Percentiles rank a stretch among this genome's conserved stretches.
These are phyloP conservation scores for Drosophila orosa DNA, from an alignment of 1,140 invertebrate genomes.

Conservation along the genomic window DNA sequence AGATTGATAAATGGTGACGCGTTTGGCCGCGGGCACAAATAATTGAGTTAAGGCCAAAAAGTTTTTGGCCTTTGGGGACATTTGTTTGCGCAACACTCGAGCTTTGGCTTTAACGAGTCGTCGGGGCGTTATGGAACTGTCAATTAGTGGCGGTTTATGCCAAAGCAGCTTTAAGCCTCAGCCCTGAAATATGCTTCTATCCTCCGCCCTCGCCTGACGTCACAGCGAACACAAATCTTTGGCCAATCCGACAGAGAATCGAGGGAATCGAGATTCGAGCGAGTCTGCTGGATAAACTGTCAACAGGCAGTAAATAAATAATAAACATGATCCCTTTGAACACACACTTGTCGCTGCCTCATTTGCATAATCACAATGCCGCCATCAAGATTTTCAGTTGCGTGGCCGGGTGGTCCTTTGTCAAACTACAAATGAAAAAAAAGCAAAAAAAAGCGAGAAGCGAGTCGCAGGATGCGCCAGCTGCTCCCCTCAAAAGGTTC, in stretches of 20 bases:
- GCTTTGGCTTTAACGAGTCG: constrained; percentile 69
- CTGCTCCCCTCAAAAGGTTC: constrained; percentile 34
- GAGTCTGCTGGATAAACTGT: constrained; percentile 64
- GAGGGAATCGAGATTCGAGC: constrained; percentile 37
- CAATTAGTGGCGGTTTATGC: constrained; percentile 72
- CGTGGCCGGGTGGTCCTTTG: constrained; percentile 28
- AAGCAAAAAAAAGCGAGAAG: not conserved
- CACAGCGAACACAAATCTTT: constrained; percentile 52
- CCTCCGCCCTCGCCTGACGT: constrained; percentile 46
- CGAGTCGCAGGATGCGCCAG: constrained; percentile 40
- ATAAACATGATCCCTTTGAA: constrained; percentile 79
- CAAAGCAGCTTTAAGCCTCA: constrained; percentile 57
- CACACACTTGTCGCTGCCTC: constrained; percentile 63
- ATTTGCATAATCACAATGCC: constrained; percentile 78
- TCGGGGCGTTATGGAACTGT: constrained; percentile 65
- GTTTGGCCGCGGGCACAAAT: constrained; percentile 39
- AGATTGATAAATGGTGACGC: constrained; percentile 60
- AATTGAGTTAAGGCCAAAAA: constrained; percentile 55
- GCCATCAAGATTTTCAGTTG: constrained; percentile 27
- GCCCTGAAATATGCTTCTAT: not conserved
- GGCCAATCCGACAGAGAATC: constrained; percentile 26
- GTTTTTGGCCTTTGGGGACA: constrained; percentile 36
- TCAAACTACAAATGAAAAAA: constrained; percentile 26
- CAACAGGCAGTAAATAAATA: constrained; percentile 79
- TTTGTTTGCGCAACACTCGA: constrained; percentile 77